Base-by-base conservation (phyloP, 37 sponge, comb jelly and placozoan species). In the Theonella swinhoei region DNA sequence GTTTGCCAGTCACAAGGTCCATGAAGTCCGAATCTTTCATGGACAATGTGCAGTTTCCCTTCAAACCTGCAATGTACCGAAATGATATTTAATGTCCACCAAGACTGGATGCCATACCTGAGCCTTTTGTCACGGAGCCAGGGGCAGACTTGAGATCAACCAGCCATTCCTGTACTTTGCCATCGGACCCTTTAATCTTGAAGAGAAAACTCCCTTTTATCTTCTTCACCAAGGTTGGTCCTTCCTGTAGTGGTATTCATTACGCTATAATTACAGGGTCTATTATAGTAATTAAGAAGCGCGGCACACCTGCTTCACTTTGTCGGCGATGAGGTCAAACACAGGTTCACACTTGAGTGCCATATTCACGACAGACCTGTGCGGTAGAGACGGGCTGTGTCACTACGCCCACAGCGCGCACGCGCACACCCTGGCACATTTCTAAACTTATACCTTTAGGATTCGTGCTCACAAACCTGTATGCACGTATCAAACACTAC, bases 1-100 rank as follows among this genome's bases (percentile, higher is more conserved):
- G 78, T 42, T 97, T 96, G n/a, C 97, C 97, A 64, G 77, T 72
- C 17, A 88, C 83, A 87, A 96, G 25, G 62, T 96, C 92, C 86
- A 91, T 80, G 41, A 96, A 93, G 70, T 96, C 86, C 8, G 26
- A 30, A 33, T 96, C 97, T 39, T 78, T 93, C 72, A 96, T 96
- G 20, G 77, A 28, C 61, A 96, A 74, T 39, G 89, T 93, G 39
- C 88, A 91, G 61, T 96, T 89, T 63, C 88, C 94, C 62, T 96
- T 95, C 66, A 72, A 77, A 0, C 80, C 89, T 88, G 74, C 5
- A 88, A 62, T 23, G 3, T 47, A 30, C 3, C 20, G 20, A 39
- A 8, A 75, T 20, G 35, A 43, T 8, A 47, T 7, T 19, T 39
- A 25, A 63, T 20, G 32, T 22, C 61, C 0, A 77, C 24, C 4